A percentile compares a stretch with the other conserved stretches of the same genome.
These are phyloP conservation scores for Carduelis carduelis DNA, from an alignment of 2,797 vertebrate genomes.

Conservation along the genomic window DNA sequence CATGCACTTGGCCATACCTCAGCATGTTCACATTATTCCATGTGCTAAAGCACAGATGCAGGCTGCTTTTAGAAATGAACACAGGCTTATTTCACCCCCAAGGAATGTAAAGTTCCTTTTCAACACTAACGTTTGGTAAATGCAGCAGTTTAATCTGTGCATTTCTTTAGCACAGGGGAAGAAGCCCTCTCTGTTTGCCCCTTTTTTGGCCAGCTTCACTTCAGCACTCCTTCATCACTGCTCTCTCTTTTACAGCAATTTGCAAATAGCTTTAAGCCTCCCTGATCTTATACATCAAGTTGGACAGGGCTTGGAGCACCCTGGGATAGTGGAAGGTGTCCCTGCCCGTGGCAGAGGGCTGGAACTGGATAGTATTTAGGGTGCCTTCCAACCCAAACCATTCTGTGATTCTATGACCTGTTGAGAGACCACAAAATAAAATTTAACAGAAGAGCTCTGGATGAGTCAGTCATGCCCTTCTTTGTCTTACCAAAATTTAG, in stretches of 20 bases:
- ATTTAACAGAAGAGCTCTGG: background rate
- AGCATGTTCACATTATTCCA: background rate
- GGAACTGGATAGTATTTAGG: background rate
- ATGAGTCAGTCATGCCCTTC: background rate
- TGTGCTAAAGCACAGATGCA: background rate
- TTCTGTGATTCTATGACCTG: background rate
- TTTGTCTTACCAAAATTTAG: background rate
- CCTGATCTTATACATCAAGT: background rate
- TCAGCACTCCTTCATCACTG: background rate
- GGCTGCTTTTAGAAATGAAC: background rate
- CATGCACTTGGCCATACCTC: background rate
- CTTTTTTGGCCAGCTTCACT: background rate
- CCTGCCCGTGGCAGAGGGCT: background rate
- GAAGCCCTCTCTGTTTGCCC: background rate
- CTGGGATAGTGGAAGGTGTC: background rate
- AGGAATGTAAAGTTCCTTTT: background rate
- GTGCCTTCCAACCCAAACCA: background rate
- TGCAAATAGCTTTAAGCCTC: background rate
- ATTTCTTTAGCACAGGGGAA: background rate
- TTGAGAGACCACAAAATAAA: background rate
- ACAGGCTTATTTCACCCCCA: background rate
- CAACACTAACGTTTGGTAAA: background rate
- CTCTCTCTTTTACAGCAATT: background rate
- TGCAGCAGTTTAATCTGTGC: background rate
- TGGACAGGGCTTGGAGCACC: background rate